Evolutionary conservation across 2,888 invertebrate genomes (phyloP), one percentile per base, ranked within the genome.

Genomic region (Sarcophaga carnaria): DNA sequence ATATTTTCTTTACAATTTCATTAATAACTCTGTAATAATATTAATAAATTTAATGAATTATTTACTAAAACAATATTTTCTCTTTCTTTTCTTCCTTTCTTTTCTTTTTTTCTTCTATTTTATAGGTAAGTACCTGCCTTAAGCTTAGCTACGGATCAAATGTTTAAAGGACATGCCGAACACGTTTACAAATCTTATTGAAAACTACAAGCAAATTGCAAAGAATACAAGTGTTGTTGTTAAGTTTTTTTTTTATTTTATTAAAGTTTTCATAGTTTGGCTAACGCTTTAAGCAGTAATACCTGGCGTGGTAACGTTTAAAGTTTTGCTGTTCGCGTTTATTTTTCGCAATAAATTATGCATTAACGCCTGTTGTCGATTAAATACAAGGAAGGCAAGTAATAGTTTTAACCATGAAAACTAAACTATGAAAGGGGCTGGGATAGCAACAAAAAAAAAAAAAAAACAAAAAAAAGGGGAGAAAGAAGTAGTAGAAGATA

Each of bases 81-180:
- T 37, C 3, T 20, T n/a, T 17, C 22, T 22, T 64, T 64, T 70
- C 47, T 4, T 25, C 45, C 59, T 67, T 60, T 63, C 14, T 60
- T 66, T 45, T 78, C 14, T 79, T 63, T 69, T 63, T 64, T 20
- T 70, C 22, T 81, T 79, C 64, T 82, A 74, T 83, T 83, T 83
- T 83, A 79, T 83, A 83, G 83, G 83, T 83, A 83, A 83, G 83
- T 83, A 47, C 69, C 54, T 25, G 2, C 11, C 17, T 2, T 10
- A 67, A 45, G 11, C 22, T 22, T 22, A 22, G 22, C 20, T 11
- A 20, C 2, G 66, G n/a, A 37, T 27, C 17, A 67, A 67, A 37
- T 37, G 37, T 37, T 37, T 37, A 37, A 37, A 37, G 37, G 37
- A 37, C 37, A 37, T 37, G 2, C 1, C 1, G 37, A 37, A 37